Base-by-base conservation (phyloP, 2,113 vertebrate species). In the Clupea harengus region DNA sequence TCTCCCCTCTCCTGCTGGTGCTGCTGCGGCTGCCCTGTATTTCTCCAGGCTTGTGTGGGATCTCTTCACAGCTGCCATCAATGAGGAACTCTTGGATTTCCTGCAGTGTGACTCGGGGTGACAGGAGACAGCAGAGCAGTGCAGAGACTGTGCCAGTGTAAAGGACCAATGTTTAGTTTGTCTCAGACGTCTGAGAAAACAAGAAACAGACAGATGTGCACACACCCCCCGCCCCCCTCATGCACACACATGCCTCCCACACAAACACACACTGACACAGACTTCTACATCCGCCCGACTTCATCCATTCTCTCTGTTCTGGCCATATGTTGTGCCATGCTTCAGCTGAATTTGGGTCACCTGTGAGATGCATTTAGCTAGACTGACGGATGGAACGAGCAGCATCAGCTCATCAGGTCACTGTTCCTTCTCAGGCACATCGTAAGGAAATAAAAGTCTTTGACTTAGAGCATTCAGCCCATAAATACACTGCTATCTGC, bases 311-410 rank as follows among this genome's bases (percentile, higher is more conserved):
- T 78, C 72, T 6, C 32, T 39, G 11, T 39, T 32, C 2, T 78
- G 6, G 78, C 57, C 22, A 39, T 28, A n/a, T 57, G 57, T 80
- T 67, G 82, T 87, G 46, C 86, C 86, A 75, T 84, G 57, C 60
- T 85, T 85, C 28, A 86, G 81, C 83, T 88, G 10, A 25, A 47
- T 78, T 13, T 86, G 86, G 85, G 57, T 90, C 88, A 85, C 83
- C 47, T 86, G 54, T 84, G 50, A 67, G 57, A 9, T 15, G 32
- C 72, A 17, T 32, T 78, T 78, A 78, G 72, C 28, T 39, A 15
- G 32, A 39, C 13, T 39, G 28, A 44, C 6, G 8, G 25, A 25
- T 17, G 4, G 72, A 78, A 1, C 28, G 13, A 2, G 28, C 39
- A 11, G 28, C 28, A 28, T 78, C 28, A 39, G 72, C 28, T 39